Base-by-base conservation (phyloP, 2,113 vertebrate genomes). In the Sakesphorus luctuosus region DNA sequence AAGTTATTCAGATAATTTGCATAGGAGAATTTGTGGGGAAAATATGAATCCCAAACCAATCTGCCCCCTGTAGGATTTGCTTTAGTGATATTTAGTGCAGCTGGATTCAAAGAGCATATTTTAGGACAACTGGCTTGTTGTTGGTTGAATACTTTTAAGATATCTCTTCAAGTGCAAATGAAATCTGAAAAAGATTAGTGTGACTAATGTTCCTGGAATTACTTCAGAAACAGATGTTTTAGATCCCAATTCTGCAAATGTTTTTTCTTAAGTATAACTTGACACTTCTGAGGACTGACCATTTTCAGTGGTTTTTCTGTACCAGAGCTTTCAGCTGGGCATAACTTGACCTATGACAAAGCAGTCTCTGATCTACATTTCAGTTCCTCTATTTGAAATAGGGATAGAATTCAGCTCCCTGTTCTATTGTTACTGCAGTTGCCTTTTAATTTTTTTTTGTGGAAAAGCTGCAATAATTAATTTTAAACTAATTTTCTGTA, bases 151-250 rank as follows among this genome's bases (percentile, higher is more conserved):
- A 80, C 83, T 88, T 92, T 75, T 43, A 68, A 92, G 66, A 55
- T 40, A 55, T 52, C 79, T 79, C 85, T 92, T 91, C 71, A 93
- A 90, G 79, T 88, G 86, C 78, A 93, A 96, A 96, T 79, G 75
- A 92, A 96, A 76, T 87, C 35, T 75, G 86, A 50, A 92, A 88
- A 79, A 87, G 53, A 85, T 75, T 85, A 76, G 33, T 75, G 78
- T 94, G 89, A 92, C 33, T 92, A 93, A 93, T 73, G 62, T 90
- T 93, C 75, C 52, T 85, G 65, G 71, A 93, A 62, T 82, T 87
- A 38, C 56, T 88, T 85, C 58, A 85, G 79, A 93, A 29, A 72
- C 66, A 90, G 71, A 79, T 79, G 83, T 79, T 93, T 94, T 65
- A 90, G 86, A 80, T 72, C 52, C 26, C 0, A 7, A 50, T 38